Conservation (phyloP, 2,888 invertebrate genomes). For the Rotaria sp. region DNA sequence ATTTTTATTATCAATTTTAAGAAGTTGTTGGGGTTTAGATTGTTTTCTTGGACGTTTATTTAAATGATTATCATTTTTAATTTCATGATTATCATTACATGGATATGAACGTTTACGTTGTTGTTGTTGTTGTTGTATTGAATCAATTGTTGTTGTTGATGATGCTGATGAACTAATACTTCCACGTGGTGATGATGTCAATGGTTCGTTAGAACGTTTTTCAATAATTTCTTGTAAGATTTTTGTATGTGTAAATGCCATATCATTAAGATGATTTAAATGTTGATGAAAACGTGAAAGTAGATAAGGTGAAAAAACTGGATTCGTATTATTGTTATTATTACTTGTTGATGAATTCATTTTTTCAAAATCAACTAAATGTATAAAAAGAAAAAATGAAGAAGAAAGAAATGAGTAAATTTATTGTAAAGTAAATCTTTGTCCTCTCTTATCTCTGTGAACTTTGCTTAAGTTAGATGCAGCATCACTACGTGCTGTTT, state of each 20-base stretch:
- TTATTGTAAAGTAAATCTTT: constrained; percentile 20
- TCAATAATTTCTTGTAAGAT: constrained; percentile 28
- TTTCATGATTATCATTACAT: not conserved
- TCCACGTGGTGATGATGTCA: not conserved
- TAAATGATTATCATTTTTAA: not conserved
- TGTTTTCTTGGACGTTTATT: constrained; percentile 10
- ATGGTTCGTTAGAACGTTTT: not conserved
- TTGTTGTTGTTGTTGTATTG: not conserved
- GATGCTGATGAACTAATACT: constrained; percentile 6
- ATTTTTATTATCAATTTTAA: not conserved
- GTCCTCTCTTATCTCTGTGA: constrained; percentile 15
- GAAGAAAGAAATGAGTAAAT: not conserved
- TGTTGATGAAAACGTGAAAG: constrained; percentile 10
- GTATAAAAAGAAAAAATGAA: not conserved
- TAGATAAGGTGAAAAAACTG: not conserved
- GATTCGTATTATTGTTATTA: not conserved
- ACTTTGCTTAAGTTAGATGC: constrained; percentile 23
- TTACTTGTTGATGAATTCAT: constrained; percentile 14
- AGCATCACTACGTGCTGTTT: constrained; percentile 16
- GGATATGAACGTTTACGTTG: constrained; percentile 21
- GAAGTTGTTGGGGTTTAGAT: constrained; percentile 6
- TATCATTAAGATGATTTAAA: constrained; percentile 25
- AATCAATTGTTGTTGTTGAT: not conserved
- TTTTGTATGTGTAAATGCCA: constrained; percentile 14
- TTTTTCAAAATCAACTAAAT: not conserved